Conservation (phyloP, 1,140 invertebrate genomes). For the Bombus huntii region DNA sequence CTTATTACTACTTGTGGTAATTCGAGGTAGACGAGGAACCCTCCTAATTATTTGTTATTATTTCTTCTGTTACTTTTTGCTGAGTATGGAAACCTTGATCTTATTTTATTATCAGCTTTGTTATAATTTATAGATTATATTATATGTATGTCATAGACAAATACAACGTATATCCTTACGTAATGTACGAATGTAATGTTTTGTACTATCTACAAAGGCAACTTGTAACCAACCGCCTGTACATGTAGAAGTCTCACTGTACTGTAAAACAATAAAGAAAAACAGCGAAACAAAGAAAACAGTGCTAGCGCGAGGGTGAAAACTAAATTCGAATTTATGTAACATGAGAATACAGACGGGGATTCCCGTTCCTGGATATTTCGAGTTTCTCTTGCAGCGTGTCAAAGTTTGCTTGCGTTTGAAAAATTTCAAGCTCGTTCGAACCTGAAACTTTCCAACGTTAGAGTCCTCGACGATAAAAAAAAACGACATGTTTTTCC, state of each 20-base stretch:
- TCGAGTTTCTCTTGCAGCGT: neutral
- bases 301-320: neutral
- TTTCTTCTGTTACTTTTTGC: neutral
- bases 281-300: neutral
- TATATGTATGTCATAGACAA: neutral
- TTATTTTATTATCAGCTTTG: neutral
- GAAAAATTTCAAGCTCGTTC: neutral
- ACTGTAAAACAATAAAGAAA: neutral
- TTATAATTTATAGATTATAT: neutral
- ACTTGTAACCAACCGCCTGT: no score
- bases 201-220: no score
- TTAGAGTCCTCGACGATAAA: neutral
- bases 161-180: no score
- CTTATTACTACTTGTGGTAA: neutral
- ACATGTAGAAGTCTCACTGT: no score
- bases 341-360: neutral
- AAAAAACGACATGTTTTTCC: neutral
- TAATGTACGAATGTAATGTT: no score
- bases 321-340: neutral
- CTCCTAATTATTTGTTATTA: neutral
- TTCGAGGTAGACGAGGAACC: no score
- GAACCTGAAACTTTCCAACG: neutral
- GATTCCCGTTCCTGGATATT: neutral
- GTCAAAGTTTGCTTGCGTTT: neutral
- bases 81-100: no score